Evolutionary conservation across 2,797 vertebrate species (phyloP).

Genomic region (Schizopygopsis malacanthus): DNA sequence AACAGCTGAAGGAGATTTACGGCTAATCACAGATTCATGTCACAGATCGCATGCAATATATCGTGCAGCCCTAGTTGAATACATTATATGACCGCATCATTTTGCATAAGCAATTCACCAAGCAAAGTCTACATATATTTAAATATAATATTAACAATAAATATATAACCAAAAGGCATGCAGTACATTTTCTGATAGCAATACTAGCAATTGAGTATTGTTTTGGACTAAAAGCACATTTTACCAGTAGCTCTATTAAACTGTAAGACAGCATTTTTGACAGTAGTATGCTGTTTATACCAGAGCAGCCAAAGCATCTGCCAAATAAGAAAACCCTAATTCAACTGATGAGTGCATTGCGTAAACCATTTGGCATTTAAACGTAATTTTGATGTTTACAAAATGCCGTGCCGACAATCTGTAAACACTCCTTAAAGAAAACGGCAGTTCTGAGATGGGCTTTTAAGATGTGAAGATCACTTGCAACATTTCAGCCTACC

Average conservation of each 20-base stretch:
- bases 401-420: neutral
- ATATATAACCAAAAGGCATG: neutral
- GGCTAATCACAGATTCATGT: too few species aligned
- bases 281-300: neutral
- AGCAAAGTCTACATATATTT: neutral
- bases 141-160: neutral
- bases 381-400: neutral
- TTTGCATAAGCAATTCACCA: neutral
- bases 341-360: neutral
- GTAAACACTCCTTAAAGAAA: neutral
- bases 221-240: neutral
- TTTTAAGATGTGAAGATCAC: neutral
- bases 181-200: neutral
- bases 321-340: neutral
- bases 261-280: neutral
- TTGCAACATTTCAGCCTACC: neutral
- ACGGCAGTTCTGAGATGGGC: neutral
- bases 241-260: neutral
- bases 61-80: neutral
- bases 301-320: neutral
- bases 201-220: too few species aligned
- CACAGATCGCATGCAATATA: too few species aligned
- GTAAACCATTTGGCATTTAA: neutral
- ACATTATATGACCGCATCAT: neutral
- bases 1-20: too few species aligned